Percentiles rank a stretch among this genome's conserved stretches.
Conservation (phyloP, 2,797 vertebrate genomes). For the Eulemur mongoz region DNA sequence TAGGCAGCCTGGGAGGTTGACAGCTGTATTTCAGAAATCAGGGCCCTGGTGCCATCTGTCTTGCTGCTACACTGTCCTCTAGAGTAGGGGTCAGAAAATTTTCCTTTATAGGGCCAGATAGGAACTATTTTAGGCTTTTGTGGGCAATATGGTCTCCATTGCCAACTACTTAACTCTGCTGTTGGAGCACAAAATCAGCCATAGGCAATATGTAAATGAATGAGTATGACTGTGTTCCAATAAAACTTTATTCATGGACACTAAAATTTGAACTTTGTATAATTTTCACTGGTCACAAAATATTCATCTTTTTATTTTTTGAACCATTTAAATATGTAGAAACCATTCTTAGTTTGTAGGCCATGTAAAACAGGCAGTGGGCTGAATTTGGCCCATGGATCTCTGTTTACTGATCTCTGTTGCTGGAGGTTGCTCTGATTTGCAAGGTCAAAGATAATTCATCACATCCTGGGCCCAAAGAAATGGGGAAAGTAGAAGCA, state of each 20-base stretch:
- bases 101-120: background rate
- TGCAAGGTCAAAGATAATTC: background rate
- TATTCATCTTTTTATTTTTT: background rate
- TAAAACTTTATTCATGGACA: slow-evolving; percentile 26
- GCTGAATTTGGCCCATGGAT: background rate
- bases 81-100: background rate
- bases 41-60: background rate
- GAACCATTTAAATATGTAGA: background rate
- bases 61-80: background rate
- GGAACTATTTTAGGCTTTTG: slow-evolving; percentile 6
- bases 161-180: background rate
- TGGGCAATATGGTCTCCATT: background rate
- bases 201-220: background rate
- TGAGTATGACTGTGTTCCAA: background rate
- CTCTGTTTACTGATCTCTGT: background rate
- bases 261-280: background rate
- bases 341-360: background rate
- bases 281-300: background rate
- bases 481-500: background rate
- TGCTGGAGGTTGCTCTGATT: background rate
- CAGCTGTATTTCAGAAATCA: background rate
- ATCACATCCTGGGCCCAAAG: background rate
- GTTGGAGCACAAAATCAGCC: background rate
- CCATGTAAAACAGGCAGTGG: background rate
- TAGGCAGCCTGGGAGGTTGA: background rate